phyloP scores from a whole-genome alignment of 1,140 invertebrate genomes.

The Pogonomyrmex californicus region DNA sequence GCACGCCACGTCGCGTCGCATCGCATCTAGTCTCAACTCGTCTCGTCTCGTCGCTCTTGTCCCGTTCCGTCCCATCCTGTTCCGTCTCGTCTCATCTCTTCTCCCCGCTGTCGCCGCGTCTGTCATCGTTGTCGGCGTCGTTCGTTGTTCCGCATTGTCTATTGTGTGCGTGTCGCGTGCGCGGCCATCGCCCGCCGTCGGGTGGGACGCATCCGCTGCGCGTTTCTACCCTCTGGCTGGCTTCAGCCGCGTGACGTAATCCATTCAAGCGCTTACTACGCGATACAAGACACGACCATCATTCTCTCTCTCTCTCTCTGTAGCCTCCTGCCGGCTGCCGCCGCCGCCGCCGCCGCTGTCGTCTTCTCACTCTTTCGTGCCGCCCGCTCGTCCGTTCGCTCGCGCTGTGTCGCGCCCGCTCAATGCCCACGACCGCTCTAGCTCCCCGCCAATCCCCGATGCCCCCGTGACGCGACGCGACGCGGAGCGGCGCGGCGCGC shows the following conservation, averaged over 20 bases:
- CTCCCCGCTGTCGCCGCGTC: background rate
- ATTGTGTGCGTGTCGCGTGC: conserved; percentile 36
- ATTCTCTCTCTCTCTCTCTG: background rate
- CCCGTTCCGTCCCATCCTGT: background rate
- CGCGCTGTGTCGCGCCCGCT: conserved; percentile 50
- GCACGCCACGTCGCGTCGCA: background rate
- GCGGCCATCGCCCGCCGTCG: conserved; percentile 31
- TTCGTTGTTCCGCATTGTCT: conserved; percentile 2
- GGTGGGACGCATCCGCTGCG: conserved; percentile 22
- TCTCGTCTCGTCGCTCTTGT: background rate
- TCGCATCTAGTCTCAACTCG: background rate
- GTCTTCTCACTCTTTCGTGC: background rate
- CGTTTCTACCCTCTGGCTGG: conserved; percentile 66
- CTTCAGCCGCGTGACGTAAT: conserved; percentile 80
- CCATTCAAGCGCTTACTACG: conserved; percentile 83
- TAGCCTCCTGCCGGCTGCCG: background rate
- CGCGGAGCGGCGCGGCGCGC: conserved; percentile 52
- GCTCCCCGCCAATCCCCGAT: conserved; percentile 23
- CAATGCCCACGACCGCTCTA: conserved; percentile 48
- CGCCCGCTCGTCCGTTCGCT: background rate
- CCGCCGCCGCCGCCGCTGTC: conserved; percentile 1
- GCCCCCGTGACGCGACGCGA: conserved; percentile 15
- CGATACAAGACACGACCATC: conserved; percentile 75
- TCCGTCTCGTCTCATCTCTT: background rate
- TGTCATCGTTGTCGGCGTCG: background rate